Percentiles rank a stretch among this genome's conserved stretches.
Conservation (phyloP, 2,797 vertebrate genomes). For the Adrianichthys oophorus region DNA sequence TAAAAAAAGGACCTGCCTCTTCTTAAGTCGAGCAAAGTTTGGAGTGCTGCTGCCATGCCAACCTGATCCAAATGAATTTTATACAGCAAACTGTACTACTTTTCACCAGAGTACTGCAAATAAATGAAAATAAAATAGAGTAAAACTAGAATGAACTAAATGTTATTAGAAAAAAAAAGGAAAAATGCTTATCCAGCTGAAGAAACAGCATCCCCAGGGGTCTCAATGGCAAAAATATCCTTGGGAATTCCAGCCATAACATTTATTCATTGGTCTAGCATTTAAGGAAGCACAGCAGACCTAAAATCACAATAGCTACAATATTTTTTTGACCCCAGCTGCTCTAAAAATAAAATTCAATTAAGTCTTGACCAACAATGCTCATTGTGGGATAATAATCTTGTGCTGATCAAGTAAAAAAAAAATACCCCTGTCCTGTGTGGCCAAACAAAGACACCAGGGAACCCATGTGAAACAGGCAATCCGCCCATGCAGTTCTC, state of each 20-base stretch:
- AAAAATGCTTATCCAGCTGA: conserved; percentile 37
- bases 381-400: conserved; percentile 62
- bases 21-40: conserved; percentile 50
- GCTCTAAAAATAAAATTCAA: conserved; percentile 72
- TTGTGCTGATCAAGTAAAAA: conserved; percentile 45
- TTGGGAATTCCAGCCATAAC: conserved; percentile 64
- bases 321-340: conserved; percentile 53
- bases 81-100: conserved; percentile 4
- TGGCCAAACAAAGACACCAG: conserved; percentile 60
- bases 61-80: not conserved
- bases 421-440: conserved; percentile 39
- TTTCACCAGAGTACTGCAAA: not conserved
- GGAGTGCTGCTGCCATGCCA: conserved; percentile 36
- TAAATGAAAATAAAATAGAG: conserved; percentile 53
- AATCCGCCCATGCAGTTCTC: conserved; percentile 68
- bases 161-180: conserved; percentile 21
- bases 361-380: conserved; percentile 70
- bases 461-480: conserved; percentile 58
- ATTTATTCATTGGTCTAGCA: conserved; percentile 49
- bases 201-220: conserved; percentile 49
- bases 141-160: not conserved
- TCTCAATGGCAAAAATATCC: conserved; percentile 54
- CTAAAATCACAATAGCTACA: conserved; percentile 61
- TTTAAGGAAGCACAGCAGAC: conserved; percentile 63
- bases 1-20: conserved; percentile 52